Evolutionary conservation across 2,113 vertebrate species (phyloP).

Genomic region (Leptobrachium leishanense): DNA sequence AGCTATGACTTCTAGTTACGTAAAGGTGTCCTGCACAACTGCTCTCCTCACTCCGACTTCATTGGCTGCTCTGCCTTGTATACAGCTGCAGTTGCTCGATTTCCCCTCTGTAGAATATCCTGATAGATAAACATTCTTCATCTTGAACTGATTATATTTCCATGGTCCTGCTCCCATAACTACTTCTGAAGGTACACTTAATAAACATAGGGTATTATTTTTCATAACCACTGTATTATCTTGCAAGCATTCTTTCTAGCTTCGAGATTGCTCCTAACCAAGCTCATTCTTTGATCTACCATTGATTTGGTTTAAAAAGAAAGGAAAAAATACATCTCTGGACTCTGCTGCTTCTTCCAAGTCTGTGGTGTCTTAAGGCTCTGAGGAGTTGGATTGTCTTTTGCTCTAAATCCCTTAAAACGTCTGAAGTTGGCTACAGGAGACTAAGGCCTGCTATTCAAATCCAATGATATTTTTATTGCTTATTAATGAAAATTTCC

Average conservation of each 20-base stretch:
- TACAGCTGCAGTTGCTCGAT: neutral
- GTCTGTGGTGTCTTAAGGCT: constrained; percentile 41
- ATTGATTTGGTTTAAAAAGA: constrained; percentile 6
- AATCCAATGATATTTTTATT: constrained; percentile 46
- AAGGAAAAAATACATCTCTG: neutral
- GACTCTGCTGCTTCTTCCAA: constrained; percentile 11
- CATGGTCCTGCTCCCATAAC: constrained; percentile 6
- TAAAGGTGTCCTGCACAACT: no score
- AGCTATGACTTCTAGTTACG: no score
- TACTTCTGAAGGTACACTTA: constrained; percentile 28
- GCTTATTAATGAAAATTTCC: constrained; percentile 50
- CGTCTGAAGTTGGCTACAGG: constrained; percentile 44
- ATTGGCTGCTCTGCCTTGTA: neutral
- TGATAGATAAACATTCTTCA: neutral
- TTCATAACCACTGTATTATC: constrained; percentile 12
- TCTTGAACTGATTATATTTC: constrained; percentile 27
- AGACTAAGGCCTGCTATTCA: constrained; percentile 41
- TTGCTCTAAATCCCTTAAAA: constrained; percentile 48
- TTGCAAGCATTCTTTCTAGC: constrained; percentile 18
- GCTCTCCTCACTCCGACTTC: no score
- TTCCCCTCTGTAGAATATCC: neutral
- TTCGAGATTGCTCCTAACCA: constrained; percentile 24
- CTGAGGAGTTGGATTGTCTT: constrained; percentile 27
- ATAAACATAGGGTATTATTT: constrained; percentile 30
- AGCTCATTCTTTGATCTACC: constrained; percentile 9